Evolutionary conservation across 37 sponge, comb jelly and placozoan species (phyloP), one percentile per base, ranked within the genome.

Genomic region (Diacarnus erythraeanus): DNA sequence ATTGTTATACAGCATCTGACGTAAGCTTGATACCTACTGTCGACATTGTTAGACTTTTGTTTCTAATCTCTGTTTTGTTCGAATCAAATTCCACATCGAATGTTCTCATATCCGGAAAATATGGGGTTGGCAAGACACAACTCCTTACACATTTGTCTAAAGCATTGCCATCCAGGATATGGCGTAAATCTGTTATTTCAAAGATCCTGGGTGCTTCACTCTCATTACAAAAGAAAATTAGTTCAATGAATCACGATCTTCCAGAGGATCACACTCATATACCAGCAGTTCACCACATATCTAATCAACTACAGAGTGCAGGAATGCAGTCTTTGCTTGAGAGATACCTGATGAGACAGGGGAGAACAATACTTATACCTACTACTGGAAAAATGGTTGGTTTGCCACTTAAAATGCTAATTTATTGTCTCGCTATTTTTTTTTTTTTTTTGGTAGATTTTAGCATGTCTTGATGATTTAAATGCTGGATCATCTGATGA

Each of bases 391-490:
- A 64, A 39, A 42, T 36, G 41, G 77, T 77, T 43, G 1, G 60
- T 60, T 22, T 25, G 20, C 5, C 15, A 57, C 29, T 22, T 10
- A 57, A 30, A 9, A 72, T 18, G 75, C 38, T 12, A 21, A 23
- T 21, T 60, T 60, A 60, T 47, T 47, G 12, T 47, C 51, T 15
- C 51, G 10, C 12, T 6, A 47, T 47, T 47, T 47, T 47, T 60
- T 60, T 4, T 25, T 5, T 65, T 31, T 31, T 12, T 35, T 61
- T 0, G n/a, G 1, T 68, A 91, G 92, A 36, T 87, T 42, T 27
- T 89, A 17, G 60, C 81, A 57, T 92, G 72, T 63, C 64, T 92
- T 42, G 93, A 92, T 71, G 93, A 92, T 39, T 41, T 92, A 34
- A 74, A 89, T 74, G 58, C 81, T 44, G 72, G 84, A 70, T 59